Evolutionary conservation across 2,888 invertebrate species (phyloP).

Genomic region (Dasypolia templi): DNA sequence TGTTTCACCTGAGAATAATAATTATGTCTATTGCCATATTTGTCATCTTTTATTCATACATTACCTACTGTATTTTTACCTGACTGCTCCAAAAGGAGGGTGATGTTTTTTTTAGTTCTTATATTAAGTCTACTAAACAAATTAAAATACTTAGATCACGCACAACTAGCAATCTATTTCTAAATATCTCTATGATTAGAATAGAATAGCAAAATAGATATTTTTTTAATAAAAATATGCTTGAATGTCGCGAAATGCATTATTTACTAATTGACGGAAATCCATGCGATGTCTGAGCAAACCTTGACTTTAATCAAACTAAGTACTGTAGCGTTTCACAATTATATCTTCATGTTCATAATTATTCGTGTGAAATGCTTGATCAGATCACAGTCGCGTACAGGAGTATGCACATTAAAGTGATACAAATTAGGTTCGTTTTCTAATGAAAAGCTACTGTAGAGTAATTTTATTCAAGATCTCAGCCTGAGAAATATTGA

Average conservation of each 20-base stretch:
- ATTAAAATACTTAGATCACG: slow-evolving; percentile 28
- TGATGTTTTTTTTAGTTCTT: neutral
- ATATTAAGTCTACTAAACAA: slow-evolving; percentile 30
- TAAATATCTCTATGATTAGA: slow-evolving; percentile 24
- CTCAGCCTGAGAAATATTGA: neutral
- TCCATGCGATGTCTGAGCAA: slow-evolving; percentile 20
- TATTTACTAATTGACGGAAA: slow-evolving; percentile 57
- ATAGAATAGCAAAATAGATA: slow-evolving; percentile 58
- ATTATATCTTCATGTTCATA: too few relatives aligned
- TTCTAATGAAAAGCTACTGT: neutral
- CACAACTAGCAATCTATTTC: slow-evolving; percentile 40
- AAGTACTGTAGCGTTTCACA: neutral
- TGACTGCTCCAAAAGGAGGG: neutral
- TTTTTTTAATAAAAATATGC: slow-evolving; percentile 50
- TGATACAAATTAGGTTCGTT: neutral
- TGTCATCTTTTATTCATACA: slow-evolving; percentile 6
- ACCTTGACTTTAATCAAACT: neutral
- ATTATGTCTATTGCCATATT: slow-evolving; percentile 7
- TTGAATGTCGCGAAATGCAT: slow-evolving; percentile 49
- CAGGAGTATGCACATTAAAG: neutral
- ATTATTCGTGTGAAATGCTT: neutral
- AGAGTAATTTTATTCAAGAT: too few relatives aligned
- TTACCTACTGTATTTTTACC: slow-evolving; percentile 14
- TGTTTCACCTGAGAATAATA: neutral
- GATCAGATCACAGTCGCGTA: neutral